Evolutionary conservation across 2,797 vertebrate genomes (phyloP).

Genomic region (Falco peregrinus): DNA sequence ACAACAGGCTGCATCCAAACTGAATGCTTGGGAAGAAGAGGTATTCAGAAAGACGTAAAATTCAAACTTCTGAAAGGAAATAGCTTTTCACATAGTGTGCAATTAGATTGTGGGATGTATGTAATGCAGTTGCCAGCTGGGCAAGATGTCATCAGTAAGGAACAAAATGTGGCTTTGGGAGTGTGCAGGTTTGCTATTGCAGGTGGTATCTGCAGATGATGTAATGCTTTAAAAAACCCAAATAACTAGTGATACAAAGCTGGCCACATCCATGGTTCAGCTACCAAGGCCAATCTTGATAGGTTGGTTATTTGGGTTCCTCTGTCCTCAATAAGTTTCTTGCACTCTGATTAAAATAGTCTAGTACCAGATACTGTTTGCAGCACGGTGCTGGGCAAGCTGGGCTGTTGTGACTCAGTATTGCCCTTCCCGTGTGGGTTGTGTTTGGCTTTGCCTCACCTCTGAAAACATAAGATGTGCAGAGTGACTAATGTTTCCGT

Average conservation of each 20-base stretch:
- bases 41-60: background rate
- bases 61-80: background rate
- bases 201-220: background rate
- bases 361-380: background rate
- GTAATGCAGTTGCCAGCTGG: background rate
- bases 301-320: background rate
- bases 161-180: background rate
- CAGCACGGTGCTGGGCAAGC: background rate
- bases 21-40: background rate
- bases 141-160: background rate
- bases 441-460: slow-evolving; percentile 31
- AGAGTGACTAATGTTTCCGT: slow-evolving; percentile 47
- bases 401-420: slow-evolving; percentile 49
- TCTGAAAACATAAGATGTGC: background rate
- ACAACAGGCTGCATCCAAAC: background rate
- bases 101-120: background rate
- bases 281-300: background rate
- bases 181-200: background rate
- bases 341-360: background rate
- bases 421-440: slow-evolving; percentile 39
- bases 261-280: background rate
- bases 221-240: background rate
- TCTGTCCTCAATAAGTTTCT: background rate
- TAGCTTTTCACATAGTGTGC: background rate
- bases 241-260: background rate